Percentiles rank a stretch among this genome's conserved stretches.
These are phyloP conservation scores for Drosophila sturtevanti DNA, from an alignment of 1,140 invertebrate genomes.

Conservation along the genomic window DNA sequence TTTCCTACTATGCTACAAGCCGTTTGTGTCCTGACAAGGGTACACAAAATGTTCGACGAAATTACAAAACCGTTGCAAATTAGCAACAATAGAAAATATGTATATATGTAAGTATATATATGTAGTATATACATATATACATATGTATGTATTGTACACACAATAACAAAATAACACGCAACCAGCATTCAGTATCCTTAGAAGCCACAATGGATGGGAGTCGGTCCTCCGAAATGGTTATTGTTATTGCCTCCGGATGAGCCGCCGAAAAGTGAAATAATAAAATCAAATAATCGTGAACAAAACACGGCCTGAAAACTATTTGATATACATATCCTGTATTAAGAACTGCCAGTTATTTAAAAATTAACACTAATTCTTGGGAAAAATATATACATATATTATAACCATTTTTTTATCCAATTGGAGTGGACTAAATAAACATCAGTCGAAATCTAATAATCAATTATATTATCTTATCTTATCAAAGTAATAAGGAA, in stretches of 20 bases:
- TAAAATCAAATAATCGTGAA: constrained; percentile 40
- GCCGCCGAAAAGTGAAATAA: constrained; percentile 17
- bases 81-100: constrained; percentile 44
- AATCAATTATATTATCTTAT: too few relatives aligned
- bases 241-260: constrained; percentile 18
- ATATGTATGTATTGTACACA: background rate
- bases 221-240: constrained; percentile 13
- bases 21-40: constrained; percentile 25
- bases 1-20: background rate
- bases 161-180: constrained; percentile 35
- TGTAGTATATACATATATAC: too few relatives aligned
- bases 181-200: background rate
- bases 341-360: background rate
- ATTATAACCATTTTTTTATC: too few relatives aligned
- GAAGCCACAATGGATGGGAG: constrained; percentile 12
- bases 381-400: too few relatives aligned
- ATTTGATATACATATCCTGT: background rate
- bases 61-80: constrained; percentile 72
- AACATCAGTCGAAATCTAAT: too few relatives aligned
- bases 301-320: background rate
- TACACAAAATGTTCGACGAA: constrained; percentile 50
- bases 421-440: too few relatives aligned
- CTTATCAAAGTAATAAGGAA: too few relatives aligned
- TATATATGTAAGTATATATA: too few relatives aligned
- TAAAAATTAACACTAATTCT: too few relatives aligned